Conservation (phyloP, 2,797 vertebrate species). For the Leptodactylus fallax region DNA sequence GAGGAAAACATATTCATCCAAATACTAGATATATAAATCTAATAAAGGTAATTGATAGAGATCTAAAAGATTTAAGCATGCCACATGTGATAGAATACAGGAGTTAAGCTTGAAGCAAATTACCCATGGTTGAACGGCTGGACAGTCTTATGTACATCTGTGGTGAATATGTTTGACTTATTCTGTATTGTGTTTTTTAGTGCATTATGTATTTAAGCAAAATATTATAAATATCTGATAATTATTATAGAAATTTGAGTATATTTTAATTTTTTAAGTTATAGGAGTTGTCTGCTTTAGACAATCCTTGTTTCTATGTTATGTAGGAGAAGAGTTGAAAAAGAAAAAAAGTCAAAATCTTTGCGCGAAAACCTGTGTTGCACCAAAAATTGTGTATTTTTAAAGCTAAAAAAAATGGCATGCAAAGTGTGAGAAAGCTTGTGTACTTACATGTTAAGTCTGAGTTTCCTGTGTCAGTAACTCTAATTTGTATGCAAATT, state of each 20-base stretch:
- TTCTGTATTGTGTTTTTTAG: not conserved
- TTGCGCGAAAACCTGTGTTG: no score
- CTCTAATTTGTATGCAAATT: no score
- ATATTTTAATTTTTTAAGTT: not conserved
- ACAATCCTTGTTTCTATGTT: no score
- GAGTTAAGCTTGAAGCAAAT: constrained; percentile 46
- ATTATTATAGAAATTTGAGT: not conserved
- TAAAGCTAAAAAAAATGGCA: no score
- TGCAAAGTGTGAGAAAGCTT: no score
- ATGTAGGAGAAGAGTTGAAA: no score
- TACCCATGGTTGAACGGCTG: not conserved
- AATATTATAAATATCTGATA: not conserved
- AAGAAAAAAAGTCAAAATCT: no score
- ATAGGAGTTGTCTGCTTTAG: not conserved
- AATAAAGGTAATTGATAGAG: constrained; percentile 61
- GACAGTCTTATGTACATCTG: constrained; percentile 8
- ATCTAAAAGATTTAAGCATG: constrained; percentile 64
- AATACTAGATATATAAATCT: constrained; percentile 61
- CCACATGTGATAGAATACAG: constrained; percentile 38
- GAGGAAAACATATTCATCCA: constrained; percentile 58
- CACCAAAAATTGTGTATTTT: no score
- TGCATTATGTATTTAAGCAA: not conserved
- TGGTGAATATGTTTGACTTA: constrained; percentile 52
- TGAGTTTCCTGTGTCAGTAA: no score
- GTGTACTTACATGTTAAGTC: no score